Conservation (phyloP, 2,797 vertebrate genomes). For the Phyllotis vaccarum region DNA sequence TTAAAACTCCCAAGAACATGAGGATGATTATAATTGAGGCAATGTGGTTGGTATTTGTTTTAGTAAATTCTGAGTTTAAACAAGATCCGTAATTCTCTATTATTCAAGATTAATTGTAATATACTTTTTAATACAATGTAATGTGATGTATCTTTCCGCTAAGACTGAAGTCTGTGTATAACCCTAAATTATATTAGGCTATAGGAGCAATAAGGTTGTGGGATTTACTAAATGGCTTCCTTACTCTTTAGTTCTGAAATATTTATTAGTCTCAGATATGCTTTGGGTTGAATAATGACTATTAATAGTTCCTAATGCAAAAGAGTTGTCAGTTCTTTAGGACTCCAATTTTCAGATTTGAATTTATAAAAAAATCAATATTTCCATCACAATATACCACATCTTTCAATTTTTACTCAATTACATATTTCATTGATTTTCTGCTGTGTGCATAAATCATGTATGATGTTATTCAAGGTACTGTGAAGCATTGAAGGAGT, state of each 20-base stretch:
- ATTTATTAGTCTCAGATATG: conserved; percentile 66
- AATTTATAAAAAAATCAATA: conserved; percentile 14
- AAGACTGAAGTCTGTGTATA: conserved; percentile 11
- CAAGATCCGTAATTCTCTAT: not conserved
- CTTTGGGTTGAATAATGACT: conserved; percentile 47
- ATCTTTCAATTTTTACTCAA: conserved; percentile 51
- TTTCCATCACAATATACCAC: not conserved
- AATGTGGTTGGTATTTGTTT: conserved; percentile 8
- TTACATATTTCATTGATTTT: conserved; percentile 42
- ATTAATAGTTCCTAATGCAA: conserved; percentile 62
- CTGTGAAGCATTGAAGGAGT: not conserved
- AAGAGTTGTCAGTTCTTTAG: not conserved
- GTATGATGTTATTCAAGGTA: not conserved
- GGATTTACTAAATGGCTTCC: conserved; percentile 61
- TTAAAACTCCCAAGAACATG: conserved; percentile 42
- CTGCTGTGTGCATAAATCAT: not conserved
- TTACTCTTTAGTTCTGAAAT: conserved; percentile 64
- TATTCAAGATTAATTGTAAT: conserved; percentile 32
- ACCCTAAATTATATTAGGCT: conserved; percentile 41
- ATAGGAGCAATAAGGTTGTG: conserved; percentile 58
- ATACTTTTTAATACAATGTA: not conserved
- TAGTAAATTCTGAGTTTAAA: conserved; percentile 12
- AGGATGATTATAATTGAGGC: conserved; percentile 8
- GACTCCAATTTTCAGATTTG: not conserved
- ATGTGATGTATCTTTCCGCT: conserved; percentile 31